Conservation (phyloP, 2,797 vertebrate genomes). For the Paedocypris micromegethes region DNA sequence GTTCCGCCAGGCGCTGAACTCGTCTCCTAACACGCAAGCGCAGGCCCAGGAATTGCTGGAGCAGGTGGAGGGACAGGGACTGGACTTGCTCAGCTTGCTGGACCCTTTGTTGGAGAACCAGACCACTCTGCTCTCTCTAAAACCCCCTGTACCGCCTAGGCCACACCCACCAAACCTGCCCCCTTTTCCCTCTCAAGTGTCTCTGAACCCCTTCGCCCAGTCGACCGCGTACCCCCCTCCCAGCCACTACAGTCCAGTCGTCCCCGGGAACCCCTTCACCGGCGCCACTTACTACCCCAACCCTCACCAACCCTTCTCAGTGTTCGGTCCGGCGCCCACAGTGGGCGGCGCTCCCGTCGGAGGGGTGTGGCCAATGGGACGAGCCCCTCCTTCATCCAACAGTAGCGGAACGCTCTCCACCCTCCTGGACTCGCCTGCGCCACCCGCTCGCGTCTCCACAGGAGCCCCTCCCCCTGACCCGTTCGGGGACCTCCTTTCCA, state of each 20-base stretch:
- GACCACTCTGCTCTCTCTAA: slow-evolving; percentile 46
- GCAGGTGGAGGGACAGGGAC: slow-evolving; percentile 54
- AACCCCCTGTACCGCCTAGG: slow-evolving; percentile 63
- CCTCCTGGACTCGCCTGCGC: slow-evolving; percentile 57
- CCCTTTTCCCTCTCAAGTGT: slow-evolving; percentile 59
- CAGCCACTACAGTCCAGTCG: slow-evolving; percentile 65
- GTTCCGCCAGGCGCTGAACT: slow-evolving; percentile 59
- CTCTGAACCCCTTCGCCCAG: slow-evolving; percentile 82
- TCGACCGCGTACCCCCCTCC: slow-evolving; percentile 62
- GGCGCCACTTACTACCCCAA: slow-evolving; percentile 65
- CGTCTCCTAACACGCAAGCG: slow-evolving; percentile 48
- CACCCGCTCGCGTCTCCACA: slow-evolving; percentile 61
- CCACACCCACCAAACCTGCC: slow-evolving; percentile 63
- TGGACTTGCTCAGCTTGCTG: slow-evolving; percentile 80
- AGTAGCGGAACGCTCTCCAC: slow-evolving; percentile 70
- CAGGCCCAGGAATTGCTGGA: slow-evolving; percentile 65
- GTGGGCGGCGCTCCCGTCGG: slow-evolving; percentile 39
- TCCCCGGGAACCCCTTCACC: slow-evolving; percentile 73
- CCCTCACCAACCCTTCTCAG: slow-evolving; percentile 65
- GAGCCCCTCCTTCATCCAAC: slow-evolving; percentile 62
- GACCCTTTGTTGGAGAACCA: slow-evolving; percentile 74
- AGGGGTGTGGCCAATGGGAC: slow-evolving; percentile 23
- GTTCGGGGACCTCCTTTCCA: slow-evolving; percentile 86
- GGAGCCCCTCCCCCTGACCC: slow-evolving; percentile 71
- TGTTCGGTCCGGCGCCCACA: slow-evolving; percentile 75